Evolutionary conservation across 2,888 invertebrate species (phyloP), one percentile per base, ranked within the genome.

Genomic region (Halictus ligatus): DNA sequence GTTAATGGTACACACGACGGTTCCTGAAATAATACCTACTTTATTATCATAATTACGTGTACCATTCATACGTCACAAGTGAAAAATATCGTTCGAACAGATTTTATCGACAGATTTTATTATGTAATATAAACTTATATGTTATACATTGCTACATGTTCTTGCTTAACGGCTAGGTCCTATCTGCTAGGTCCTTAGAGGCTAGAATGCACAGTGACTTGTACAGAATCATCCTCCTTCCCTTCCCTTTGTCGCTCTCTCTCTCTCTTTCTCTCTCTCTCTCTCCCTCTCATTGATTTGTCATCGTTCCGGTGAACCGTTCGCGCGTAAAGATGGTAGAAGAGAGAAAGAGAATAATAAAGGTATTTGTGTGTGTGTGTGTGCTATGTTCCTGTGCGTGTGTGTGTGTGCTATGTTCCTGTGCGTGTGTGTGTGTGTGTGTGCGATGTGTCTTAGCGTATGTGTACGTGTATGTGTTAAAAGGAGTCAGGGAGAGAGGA

Each of bases 81-180:
- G 89, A 89, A 89, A 90, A 89, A 89, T 89, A 89, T 89, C 78
- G 86, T 89, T 90, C 87, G 89, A 89, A 90, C 89, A 89, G 80
- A 83, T 91, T 92, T 94, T 93, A 94, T 93, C 89, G 93, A 93
- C 93, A 94, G 92, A 93, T 94, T 94, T 94, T 94, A 94, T 94
- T 94, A 94, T 94, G 93, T 94, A 94, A 94, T 94, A 94, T 94
- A 94, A 94, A 94, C 94, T 94, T 94, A 94, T 94, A 91, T 94
- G 93, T 94, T 94, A 94, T 94, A 94, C 94, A 94, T 92, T 91
- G 92, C 93, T 94, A 94, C 94, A 94, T 93, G 91, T 93, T 90
- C 75, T 89, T 90, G 89, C 92, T 91, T 92, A 91, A 87, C 83
- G 74, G 80, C 91, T 93, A 93, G 89, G 79, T 91, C 90, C 93